phyloP scores from a whole-genome alignment of 1,140 invertebrate species.

The Platyscapa corneri region DNA sequence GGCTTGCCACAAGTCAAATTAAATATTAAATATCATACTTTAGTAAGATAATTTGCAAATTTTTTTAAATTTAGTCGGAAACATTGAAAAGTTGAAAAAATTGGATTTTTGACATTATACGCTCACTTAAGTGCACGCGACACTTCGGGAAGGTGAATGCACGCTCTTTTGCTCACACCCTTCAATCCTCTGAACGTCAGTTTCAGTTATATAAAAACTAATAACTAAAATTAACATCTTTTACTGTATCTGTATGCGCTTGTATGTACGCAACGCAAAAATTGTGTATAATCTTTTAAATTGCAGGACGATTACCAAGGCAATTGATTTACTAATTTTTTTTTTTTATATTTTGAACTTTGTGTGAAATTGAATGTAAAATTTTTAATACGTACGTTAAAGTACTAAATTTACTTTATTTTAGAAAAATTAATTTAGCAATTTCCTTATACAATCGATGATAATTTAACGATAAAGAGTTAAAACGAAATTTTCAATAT shows the following conservation, averaged over 20 bases:
- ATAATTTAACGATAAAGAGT: too few species aligned
- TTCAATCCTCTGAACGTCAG: not conserved
- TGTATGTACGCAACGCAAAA: not conserved
- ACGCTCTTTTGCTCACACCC: not conserved
- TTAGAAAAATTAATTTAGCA: too few species aligned
- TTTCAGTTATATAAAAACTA: not conserved
- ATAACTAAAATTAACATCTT: constrained; percentile 1
- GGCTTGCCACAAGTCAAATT: not conserved
- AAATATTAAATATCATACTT: not conserved
- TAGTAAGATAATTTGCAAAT: not conserved
- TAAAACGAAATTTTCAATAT: too few species aligned
- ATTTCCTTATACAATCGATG: too few species aligned
- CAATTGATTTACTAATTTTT: too few species aligned
- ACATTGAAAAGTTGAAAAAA: not conserved
- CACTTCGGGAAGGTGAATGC: not conserved
- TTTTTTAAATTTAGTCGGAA: not conserved
- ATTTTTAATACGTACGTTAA: too few species aligned
- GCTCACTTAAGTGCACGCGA: constrained; percentile 2
- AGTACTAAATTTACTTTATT: too few species aligned
- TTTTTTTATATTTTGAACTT: too few species aligned
- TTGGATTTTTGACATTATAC: not conserved
- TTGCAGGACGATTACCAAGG: not conserved
- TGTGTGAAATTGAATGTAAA: too few species aligned
- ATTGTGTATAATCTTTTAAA: not conserved
- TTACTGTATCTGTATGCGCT: not conserved